Base-by-base conservation (phyloP, 1,140 invertebrate species). In the Trypoxylus dichotomus region DNA sequence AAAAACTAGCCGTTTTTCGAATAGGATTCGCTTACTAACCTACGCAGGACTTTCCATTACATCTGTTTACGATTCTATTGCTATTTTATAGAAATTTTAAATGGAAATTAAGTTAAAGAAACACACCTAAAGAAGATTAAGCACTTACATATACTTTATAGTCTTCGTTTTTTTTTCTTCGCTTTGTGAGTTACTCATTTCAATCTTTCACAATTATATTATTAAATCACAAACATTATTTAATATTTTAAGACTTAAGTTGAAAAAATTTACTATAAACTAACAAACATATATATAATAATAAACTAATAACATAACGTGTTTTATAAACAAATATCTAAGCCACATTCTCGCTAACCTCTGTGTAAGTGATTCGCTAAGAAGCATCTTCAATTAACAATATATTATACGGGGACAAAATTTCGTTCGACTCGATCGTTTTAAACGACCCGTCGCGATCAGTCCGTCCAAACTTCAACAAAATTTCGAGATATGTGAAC, bases 211-310 rank as follows among this genome's bases (percentile, higher is more conserved):
- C 32, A 74, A 41, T 74, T 74, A 54, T 42, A 75, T 75, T 43
- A 47, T 75, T 74, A 74, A 79, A 84, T 84, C 83, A 84, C 83
- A 84, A 83, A 82, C 80, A 81, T 79, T 83, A 78, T 73, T 75
- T 79, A 78, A 81, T 81, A 78, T 80, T 68, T 81, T 80, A 80
- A 80, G 79, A 82, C 81, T 83, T 81, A 82, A 82, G 80, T 79
- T 81, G 72, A 79, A 82, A 79, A 85, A 85, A 84, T 85, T 84
- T 79, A 86, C 85, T 86, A 86, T 83, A 85, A 83, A 83, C 85
- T 85, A 86, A 86, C 85, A 85, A 85, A 85, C 83, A 84, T 84
- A 85, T 83, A 80, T 83, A 75, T 81, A 82, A 81, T 83, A 82
- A 84, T 84, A 81, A 84, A 84, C 81, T 83, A 83, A 84, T 82